Evolutionary conservation across 2,113 vertebrate species (phyloP), one percentile per base, ranked within the genome.

Genomic region (Osmerus mordax): DNA sequence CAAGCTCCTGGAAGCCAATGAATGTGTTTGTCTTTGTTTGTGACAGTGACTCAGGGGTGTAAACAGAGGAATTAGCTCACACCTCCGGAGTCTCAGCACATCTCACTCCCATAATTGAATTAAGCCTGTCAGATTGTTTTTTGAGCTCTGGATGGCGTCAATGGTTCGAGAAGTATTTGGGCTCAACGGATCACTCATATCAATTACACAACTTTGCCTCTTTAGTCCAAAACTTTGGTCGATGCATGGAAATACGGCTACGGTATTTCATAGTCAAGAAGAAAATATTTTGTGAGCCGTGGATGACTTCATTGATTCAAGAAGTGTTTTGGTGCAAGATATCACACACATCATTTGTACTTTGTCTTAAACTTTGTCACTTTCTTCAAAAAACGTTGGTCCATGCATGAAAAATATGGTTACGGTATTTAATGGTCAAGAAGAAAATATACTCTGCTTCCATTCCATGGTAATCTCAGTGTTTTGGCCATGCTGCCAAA

Each of bases 21-120:
- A 83, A 74, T 77, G 81, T 78, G 87, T 89, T 83, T 80, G 81
- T 84, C 78, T 89, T 86, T 88, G 84, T 87, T 81, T 83, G 82
- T 86, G 86, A 89, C 84, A 85, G 89, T 90, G 90, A 91, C 90
- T 92, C 88, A 87, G 74, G 87, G 88, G 87, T 86, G 87, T 87
- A 84, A 91, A 89, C 86, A 87, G 81, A 83, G 80, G 87, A 89
- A 88, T 91, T 86, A 91, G 84, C 88, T 90, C 85, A 83, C 83
- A 90, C 89, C 90, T 90, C 86, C 74, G 8, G 85, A 90, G 89
- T 81, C 82, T 83, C 77, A 70, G 61, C 83, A 72, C 85, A 82
- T 87, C 82, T 80, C 83, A 63, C 65, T 59, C 75, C 62, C 73
- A 53, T 89, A 90, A 92, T 88, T 89, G 76, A 91, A 91, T 91